Base-by-base conservation (phyloP, 2,888 invertebrate species). In the Drosophila helvetica region DNA sequence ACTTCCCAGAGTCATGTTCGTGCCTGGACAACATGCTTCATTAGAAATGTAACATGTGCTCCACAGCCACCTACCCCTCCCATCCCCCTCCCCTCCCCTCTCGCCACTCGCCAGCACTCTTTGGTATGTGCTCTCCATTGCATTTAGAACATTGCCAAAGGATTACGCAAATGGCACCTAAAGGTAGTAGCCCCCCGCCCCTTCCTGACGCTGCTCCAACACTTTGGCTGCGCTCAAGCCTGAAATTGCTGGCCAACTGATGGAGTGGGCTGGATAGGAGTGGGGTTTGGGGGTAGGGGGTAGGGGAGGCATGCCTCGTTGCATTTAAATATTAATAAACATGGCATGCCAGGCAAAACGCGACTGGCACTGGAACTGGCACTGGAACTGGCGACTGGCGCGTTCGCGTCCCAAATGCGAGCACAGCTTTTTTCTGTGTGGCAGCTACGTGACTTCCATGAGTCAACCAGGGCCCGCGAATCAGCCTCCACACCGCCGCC, bases 321-420 rank as follows among this genome's bases (percentile, higher is more conserved):
- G 86, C 88, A 88, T 88, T 86, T 86, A 88, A 88, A 88, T 86
- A 88, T 86, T 86, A 86, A 88, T 86, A 86, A 88, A 86, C 88
- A 86, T 88, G 80, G 81, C 85, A 86, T 88, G 85, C 76, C 88
- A 75, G 73, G 76, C 88, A 74, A 77, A 86, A 79, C 79, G 85
- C 79, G 71, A 71, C 82, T 22, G 22, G 22, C 22, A 5, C n/a
- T n/a, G n/a, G n/a, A n/a, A n/a, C n/a, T n/a, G n/a, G n/a, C n/a
- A n/a, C n/a, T n/a, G n/a, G n/a, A n/a, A 22, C 22, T 22, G 22
- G 22, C 22, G 77, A 86, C 78, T 86, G 80, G 79, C 74, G 38
- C 38, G 38, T 38, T 38, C 38, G 78, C 77, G 59, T 63, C 59
- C 74, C 74, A 70, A 81, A 76, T 75, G 79, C 73, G 75, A 67